Evolutionary conservation across 2,888 invertebrate species (phyloP), one percentile per base, ranked within the genome.

Genomic region (Hypolimnas misippus): DNA sequence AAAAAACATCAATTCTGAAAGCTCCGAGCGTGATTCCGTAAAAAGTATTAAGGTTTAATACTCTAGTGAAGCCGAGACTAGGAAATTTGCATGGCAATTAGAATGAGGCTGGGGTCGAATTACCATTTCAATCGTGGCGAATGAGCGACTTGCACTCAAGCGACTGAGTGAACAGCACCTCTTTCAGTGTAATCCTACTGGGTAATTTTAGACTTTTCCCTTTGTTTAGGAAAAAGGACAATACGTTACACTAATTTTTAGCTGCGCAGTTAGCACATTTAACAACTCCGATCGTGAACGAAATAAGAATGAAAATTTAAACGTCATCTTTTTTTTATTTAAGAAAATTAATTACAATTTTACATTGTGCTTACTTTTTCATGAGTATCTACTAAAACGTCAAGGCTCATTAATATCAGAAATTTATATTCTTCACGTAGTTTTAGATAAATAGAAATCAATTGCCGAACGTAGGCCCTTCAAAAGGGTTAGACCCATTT

Each of bases 81-180:
- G 73, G 73, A 77, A 79, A 87, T 87, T 87, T 85, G 86, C 88
- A 88, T 86, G 78, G 79, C 82, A 87, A 86, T 88, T 87, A 87
- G 80, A 78, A 75, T 70, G 69, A 76, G 68, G 72, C 73, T 70
- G 77, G 72, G 78, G 78, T 76, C 81, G 72, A 78, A 89, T 87
- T 88, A 84, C 83, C 87, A 89, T 88, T 87, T 89, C 88, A 87
- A 86, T 87, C 84, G 87, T 80, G 74, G 77, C 72, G 77, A 81
- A 83, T 78, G 81, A 84, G 78, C 75, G 78, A 73, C 76, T 52
- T 53, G 52, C 70, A 73, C 70, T 69, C 51, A 16, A 57, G 57
- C 16, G 50, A 62, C 64, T 57, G 49, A 61, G 53, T 59, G 59
- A 59, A 53, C 59, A 59, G 44, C 59, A 38, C 57, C 55, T 55